These are phyloP conservation scores for Gambelia wislizenii DNA, from an alignment of 2,797 vertebrate genomes.

Conservation along the genomic window DNA sequence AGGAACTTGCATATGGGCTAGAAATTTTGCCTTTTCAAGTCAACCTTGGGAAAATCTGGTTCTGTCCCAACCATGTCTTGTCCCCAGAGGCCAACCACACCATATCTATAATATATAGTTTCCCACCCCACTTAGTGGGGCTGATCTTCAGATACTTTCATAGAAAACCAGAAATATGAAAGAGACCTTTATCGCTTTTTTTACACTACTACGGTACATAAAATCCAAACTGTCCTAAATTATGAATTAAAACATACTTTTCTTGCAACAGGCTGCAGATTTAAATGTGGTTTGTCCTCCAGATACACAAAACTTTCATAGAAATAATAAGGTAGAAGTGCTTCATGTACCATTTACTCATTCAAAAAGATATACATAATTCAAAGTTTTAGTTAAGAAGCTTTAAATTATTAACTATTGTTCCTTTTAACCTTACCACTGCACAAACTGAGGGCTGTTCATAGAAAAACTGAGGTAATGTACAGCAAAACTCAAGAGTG, in stretches of 20 bases:
- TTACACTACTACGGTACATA: neutral
- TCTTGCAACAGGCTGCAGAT: neutral
- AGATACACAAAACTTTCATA: neutral
- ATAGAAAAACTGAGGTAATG: neutral
- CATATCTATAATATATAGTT: neutral
- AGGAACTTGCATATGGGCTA: neutral
- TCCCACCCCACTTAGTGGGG: neutral
- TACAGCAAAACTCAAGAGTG: neutral
- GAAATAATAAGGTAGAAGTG: neutral
- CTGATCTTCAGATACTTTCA: neutral
- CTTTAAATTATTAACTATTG: neutral
- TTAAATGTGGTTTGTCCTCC: neutral
- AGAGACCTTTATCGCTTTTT: neutral
- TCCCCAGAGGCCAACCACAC: neutral
- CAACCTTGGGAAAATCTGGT: neutral
- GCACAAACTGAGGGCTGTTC: neutral
- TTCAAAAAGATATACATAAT: constrained; percentile 2
- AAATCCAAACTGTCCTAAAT: neutral
- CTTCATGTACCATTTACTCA: neutral
- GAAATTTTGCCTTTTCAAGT: neutral
- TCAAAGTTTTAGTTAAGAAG: constrained; percentile 7
- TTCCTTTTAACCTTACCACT: constrained; percentile 5
- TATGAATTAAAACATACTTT: neutral
- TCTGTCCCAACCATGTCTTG: neutral
- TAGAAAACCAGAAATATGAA: neutral